Base-by-base conservation (phyloP, 2,113 vertebrate species). In the Gasterosteus nipponicus region DNA sequence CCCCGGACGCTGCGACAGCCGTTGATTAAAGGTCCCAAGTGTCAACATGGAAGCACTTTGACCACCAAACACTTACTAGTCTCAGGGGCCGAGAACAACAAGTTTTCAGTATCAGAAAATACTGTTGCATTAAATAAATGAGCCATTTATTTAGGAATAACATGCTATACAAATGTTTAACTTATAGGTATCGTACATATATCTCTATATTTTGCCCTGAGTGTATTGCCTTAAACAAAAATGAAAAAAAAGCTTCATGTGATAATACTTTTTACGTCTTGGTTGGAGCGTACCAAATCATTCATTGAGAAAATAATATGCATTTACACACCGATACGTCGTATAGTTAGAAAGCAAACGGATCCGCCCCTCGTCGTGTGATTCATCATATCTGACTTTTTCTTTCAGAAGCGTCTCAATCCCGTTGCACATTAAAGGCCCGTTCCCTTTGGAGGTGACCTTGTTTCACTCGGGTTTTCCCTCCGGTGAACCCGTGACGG, bases 1-100 rank as follows among this genome's bases (percentile, higher is more conserved):
- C 61, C 3, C 56, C 14, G 19, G 51, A 31, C 29, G 33, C 16
- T 14, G 22, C 69, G 49, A 73, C 77, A 79, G 39, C 16, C 16
- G 31, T 46, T 86, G 73, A 83, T 86, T 80, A 77, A 69, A 72
- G 49, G 58, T 79, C 14, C 7, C 3, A 10, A 1, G 61, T 75
- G 71, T 71, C 46, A 75, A 75, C 77, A 72, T 73, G 58, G 22
- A 59, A 70, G 53, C 9, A 44, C 56, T 46, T 22, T 42, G 38
- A 69, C 4, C n/a, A 19, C 47, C 18, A 0, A 10, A 22, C 51
- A 22, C 51, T 22, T 46, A 35, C 33, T 35, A 3, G 5, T 35
- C 5, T 35, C 19, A 22, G 51, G 1, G 51, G 22, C 51, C 51
- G 11, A 22, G 49, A 22, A 53, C 19, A 53, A 22, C 49, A 49